Percentiles rank a stretch among this genome's conserved stretches.
These are phyloP conservation scores for Tanytarsus gracilentus DNA, from an alignment of 2,888 invertebrate genomes.

Conservation along the genomic window DNA sequence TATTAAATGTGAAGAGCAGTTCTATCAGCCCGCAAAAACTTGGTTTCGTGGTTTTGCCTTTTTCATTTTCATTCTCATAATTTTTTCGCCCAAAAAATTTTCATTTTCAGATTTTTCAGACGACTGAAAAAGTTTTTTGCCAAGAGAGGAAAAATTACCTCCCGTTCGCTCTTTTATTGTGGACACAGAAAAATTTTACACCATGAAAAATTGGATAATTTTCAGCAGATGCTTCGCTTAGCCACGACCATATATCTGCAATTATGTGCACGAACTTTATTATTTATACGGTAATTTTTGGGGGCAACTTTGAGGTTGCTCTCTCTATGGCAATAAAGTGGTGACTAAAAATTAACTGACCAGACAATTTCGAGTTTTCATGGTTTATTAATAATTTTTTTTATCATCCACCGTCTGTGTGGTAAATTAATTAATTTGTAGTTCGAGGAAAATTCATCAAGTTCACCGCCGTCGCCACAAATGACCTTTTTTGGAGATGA, in stretches of 20 bases:
- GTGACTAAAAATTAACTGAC: conserved; percentile 6
- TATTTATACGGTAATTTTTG: conserved; percentile 19
- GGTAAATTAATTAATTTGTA: conserved; percentile 7
- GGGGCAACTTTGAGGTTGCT: conserved; percentile 4
- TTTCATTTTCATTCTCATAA: not conserved
- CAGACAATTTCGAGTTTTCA: conserved; percentile 5
- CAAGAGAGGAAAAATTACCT: not conserved
- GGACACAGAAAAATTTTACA: conserved; percentile 11
- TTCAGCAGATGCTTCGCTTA: conserved; percentile 22
- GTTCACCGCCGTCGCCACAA: no score
- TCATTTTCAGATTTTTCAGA: not conserved
- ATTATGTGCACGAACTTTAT: conserved; percentile 23
- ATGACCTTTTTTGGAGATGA: no score
- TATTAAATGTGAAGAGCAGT: conserved; percentile 19
- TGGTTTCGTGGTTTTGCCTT: conserved; percentile 13
- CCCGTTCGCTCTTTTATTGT: not conserved
- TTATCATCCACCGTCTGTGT: not conserved
- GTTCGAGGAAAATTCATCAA: not conserved
- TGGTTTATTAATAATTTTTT: not conserved
- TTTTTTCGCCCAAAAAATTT: not conserved
- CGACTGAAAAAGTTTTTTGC: not conserved
- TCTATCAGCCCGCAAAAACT: conserved; percentile 9
- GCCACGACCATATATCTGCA: conserved; percentile 14
- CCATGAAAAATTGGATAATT: conserved; percentile 20
- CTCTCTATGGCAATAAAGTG: no score